Conservation (phyloP, 2,888 invertebrate species). For the Lysandra coridon region DNA sequence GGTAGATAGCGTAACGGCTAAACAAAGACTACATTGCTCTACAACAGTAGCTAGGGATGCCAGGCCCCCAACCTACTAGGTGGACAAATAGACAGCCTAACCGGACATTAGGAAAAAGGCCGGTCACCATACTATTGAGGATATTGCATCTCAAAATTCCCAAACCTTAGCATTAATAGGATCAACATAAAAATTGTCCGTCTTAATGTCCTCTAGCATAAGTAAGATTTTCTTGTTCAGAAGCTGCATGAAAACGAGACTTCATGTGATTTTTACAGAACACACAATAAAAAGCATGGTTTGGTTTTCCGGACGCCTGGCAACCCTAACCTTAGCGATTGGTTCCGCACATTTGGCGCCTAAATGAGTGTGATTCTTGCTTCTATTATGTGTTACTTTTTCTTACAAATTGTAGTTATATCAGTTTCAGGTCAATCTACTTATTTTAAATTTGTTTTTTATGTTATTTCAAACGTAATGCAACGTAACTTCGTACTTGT, state of each 20-base stretch:
- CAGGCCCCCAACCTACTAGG: not conserved
- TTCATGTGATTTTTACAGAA: too few species aligned
- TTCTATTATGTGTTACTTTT: conserved; percentile 2
- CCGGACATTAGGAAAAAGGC: too few species aligned
- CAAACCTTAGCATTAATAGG: too few species aligned
- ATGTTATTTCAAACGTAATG: conserved; percentile 1
- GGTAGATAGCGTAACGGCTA: conserved; percentile 20
- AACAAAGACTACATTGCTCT: not conserved
- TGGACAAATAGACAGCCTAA: too few species aligned
- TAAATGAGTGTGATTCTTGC: conserved; percentile 15
- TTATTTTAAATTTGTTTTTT: not conserved
- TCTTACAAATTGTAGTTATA: not conserved
- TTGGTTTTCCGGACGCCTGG: too few species aligned
- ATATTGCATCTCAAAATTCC: too few species aligned
- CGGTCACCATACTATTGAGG: too few species aligned
- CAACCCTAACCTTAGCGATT: conserved; percentile 3
- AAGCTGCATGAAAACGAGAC: too few species aligned
- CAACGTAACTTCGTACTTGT: conserved; percentile 1
- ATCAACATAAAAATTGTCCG: too few species aligned
- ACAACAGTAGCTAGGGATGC: not conserved
- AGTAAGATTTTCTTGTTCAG: too few species aligned
- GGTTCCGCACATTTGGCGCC: conserved; percentile 12
- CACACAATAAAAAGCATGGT: too few species aligned
- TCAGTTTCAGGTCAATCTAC: not conserved
- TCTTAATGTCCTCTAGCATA: too few species aligned